A percentile compares a stretch with the other conserved stretches of the same genome.
phyloP scores from a whole-genome alignment of 1,140 invertebrate genomes.

The Latrodectus geometricus region DNA sequence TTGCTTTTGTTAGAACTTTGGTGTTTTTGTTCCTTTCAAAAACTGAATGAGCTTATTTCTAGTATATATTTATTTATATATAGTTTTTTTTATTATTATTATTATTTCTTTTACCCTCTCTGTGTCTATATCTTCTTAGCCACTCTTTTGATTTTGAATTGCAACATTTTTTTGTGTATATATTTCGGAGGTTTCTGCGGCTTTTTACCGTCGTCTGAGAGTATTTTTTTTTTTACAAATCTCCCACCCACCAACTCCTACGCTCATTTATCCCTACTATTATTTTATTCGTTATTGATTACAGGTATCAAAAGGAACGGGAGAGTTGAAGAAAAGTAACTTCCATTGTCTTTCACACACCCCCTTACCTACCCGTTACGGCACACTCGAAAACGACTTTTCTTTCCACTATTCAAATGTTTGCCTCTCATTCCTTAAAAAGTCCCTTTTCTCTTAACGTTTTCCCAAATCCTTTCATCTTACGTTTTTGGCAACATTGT shows the following conservation, averaged over 20 bases:
- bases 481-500: background rate
- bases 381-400: background rate
- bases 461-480: background rate
- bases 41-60: constrained; percentile 56
- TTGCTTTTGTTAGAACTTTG: constrained; percentile 52
- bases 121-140: background rate
- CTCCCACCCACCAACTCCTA: background rate
- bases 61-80: constrained; percentile 8
- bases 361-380: background rate
- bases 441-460: background rate
- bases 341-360: background rate
- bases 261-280: constrained; percentile 18
- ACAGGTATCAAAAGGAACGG: constrained; percentile 22
- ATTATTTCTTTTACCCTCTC: background rate
- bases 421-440: background rate
- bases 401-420: constrained; percentile 20
- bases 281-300: constrained; percentile 45
- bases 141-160: constrained; percentile 16
- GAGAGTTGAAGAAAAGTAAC: background rate
- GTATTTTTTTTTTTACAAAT: background rate
- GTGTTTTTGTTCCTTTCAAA: constrained; percentile 46
- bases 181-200: constrained; percentile 13
- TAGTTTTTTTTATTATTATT: constrained; percentile 20
- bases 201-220: constrained; percentile 6
- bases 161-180: constrained; percentile 8